Conservation (phyloP, 2,888 invertebrate species). For the Isoperla grammatica region DNA sequence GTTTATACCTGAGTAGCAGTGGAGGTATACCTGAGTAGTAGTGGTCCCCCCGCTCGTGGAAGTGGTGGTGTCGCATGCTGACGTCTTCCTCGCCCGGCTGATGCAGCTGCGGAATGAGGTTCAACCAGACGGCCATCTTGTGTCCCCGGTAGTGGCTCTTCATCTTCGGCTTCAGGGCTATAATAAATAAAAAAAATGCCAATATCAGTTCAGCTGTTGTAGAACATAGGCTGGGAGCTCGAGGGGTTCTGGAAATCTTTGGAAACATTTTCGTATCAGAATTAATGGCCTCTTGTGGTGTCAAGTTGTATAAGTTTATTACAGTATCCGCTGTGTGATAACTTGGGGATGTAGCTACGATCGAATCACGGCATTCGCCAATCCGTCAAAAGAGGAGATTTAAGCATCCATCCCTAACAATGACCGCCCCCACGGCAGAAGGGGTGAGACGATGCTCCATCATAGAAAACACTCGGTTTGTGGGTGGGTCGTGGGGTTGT, state of each 20-base stretch:
- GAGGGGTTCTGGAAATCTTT: not conserved
- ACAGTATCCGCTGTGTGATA: too few species aligned
- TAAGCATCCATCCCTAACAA: too few species aligned
- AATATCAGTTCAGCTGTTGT: not conserved
- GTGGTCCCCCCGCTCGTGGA: slow-evolving; percentile 64
- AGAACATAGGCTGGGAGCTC: not conserved
- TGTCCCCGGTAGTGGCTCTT: slow-evolving; percentile 83
- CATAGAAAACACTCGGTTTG: too few species aligned
- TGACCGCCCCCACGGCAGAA: too few species aligned
- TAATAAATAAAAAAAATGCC: slow-evolving; percentile 36
- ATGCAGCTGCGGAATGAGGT: slow-evolving; percentile 79
- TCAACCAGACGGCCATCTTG: slow-evolving; percentile 86
- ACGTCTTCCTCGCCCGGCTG: slow-evolving; percentile 67
- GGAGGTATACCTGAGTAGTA: slow-evolving; percentile 70
- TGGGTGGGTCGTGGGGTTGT: too few species aligned
- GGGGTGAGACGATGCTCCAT: too few species aligned
- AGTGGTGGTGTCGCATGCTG: slow-evolving; percentile 69
- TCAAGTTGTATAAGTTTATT: slow-evolving; percentile 2
- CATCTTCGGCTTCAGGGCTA: slow-evolving; percentile 66
- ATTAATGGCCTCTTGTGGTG: not conserved
- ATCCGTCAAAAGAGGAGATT: too few species aligned
- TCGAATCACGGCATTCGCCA: too few species aligned
- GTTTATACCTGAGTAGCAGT: too few species aligned
- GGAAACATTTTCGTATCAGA: not conserved
- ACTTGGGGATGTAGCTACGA: too few species aligned